These are phyloP conservation scores for Melipona bicolor DNA, from an alignment of 2,888 invertebrate genomes.

Conservation along the genomic window DNA sequence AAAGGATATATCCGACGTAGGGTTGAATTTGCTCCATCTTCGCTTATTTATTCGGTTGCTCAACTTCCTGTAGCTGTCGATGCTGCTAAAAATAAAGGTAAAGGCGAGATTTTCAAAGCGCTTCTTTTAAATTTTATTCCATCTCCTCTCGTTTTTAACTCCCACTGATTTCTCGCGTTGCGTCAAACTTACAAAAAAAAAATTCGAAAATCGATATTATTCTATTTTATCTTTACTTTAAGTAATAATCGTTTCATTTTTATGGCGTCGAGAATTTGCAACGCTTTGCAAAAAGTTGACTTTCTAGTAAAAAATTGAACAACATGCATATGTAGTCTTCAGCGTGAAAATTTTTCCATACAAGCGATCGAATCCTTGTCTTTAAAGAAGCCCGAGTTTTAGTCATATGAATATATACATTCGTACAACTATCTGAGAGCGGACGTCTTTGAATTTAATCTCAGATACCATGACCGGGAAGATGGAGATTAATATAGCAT, in stretches of 20 bases:
- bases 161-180: constrained; percentile 21
- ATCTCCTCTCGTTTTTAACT: constrained; percentile 31
- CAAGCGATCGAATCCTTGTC: not conserved
- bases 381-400: no score
- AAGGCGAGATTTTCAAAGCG: constrained; percentile 52
- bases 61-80: constrained; percentile 70
- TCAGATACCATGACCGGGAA: constrained; percentile 8
- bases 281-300: no score
- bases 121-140: constrained; percentile 59
- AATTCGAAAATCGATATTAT: not conserved
- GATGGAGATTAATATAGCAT: constrained; percentile 49
- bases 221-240: constrained; percentile 11
- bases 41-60: constrained; percentile 68
- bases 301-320: no score
- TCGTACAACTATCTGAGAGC: constrained; percentile 5
- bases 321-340: no score
- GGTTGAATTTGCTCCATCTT: constrained; percentile 67
- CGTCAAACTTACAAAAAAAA: not conserved
- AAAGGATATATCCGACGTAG: constrained; percentile 69
- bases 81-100: constrained; percentile 72
- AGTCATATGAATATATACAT: not conserved
- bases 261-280: not conserved
- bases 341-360: not conserved
- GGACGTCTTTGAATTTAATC: constrained; percentile 46
- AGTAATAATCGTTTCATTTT: not conserved